Evolutionary conservation across 1,140 invertebrate species (phyloP), one percentile per base, ranked within the genome.

Genomic region (Trachymyrmex cornetzi): DNA sequence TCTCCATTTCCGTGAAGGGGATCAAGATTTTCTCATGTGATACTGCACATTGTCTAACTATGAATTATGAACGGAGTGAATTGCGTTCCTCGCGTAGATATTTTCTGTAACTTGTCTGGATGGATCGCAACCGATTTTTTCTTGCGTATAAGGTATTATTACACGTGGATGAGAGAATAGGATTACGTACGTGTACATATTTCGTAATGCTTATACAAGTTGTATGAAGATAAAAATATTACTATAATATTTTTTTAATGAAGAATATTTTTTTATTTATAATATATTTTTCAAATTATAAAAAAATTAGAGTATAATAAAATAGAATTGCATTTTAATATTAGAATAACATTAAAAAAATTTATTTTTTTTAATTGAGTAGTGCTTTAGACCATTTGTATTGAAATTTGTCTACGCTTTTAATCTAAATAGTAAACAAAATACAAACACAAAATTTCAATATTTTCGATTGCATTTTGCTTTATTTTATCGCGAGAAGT

Each of bases 51-150:
- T 71, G 27, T 30, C 63, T n/a, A n/a, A 38, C 55, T 38, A 27
- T 69, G 22, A 59, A 81, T 38, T 81, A 81, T 81, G 3, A 44
- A 48, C n/a, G n/a, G 22, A 11, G 16, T n/a, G 48, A 19, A 14
- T 12, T 44, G 19, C 9, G 38, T 44, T 44, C 12, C 19, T 24
- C 16, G 14, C n/a, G 34, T 11, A n/a, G 11, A 9, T 77, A 22
- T 3, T 6, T 63, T 64, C 24, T 24, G 24, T 24, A 9, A 77
- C 7, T 44, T 30, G n/a, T 67, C 44, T 7, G 14, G 9, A 3
- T 14, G 1, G 1, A 53, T 80, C 7, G 27, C 61, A 19, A 34
- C 7, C 4, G 7, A 11, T 61, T 34, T 3, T 12, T 24, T 66
- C 9, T 66, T 79, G 11, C 11, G 24, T 24, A 3, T 14, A 14